Base-by-base conservation (phyloP, 2,113 vertebrate genomes). In the Triplophysa rosa region DNA sequence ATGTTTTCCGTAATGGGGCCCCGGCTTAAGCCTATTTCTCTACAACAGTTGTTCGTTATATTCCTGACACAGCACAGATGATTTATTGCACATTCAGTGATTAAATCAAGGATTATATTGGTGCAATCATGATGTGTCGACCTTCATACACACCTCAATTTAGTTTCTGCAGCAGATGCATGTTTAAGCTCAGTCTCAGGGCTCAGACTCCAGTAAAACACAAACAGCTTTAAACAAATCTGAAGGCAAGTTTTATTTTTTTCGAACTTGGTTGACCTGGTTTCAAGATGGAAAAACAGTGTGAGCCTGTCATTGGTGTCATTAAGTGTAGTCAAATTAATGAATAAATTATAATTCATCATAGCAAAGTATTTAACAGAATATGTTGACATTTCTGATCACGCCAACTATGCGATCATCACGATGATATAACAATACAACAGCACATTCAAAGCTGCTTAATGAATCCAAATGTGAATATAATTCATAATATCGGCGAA, bases 41-140 rank as follows among this genome's bases (percentile, higher is more conserved):
- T 63, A 24, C 8, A 54, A 77, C 61, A 49, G 42, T 65, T 77
- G 26, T 26, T 65, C 19, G 37, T 52, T 54, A 59, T 56, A 65
- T 74, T 83, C 49, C 61, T 65, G 64, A 73, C 26, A 78, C 54
- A 74, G 42, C 4, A 23, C 63, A 79, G 29, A 69, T 69, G 64
- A 79, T 83, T 78, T 66, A 77, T 65, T 17, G 69, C 2, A 42
- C 66, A 64, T 68, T 62, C 71, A 45, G 42, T 33, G 69, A 82
- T 77, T 78, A 80, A 56, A 80, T 67, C 40, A 70, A 23, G 8
- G 19, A 21, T 62, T 9, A 80, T 33, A 45, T 17, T 62, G 62
- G 24, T 29, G 14, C 26, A 83, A 80, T 80, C 65, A 67, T 47
- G 33, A 49, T 49, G 61, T 63, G 61, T 33, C 12, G 26, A 56